A percentile compares a stretch with the other conserved stretches of the same genome.
Evolutionary conservation across 2,888 invertebrate species (phyloP).

Genomic region (Penaeus monodon): DNA sequence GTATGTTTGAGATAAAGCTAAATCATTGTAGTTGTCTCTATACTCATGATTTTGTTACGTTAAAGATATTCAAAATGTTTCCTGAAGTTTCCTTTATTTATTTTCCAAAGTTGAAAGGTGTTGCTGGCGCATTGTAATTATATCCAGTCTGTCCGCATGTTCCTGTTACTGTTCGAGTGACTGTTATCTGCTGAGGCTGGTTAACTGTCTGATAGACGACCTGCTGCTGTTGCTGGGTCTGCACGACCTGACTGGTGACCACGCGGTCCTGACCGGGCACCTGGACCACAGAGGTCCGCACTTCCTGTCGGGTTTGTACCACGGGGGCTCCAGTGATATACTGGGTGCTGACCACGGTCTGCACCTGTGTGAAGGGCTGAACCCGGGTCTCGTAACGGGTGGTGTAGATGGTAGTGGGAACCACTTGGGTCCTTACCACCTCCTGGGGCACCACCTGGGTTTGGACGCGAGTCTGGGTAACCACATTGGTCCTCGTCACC

Average conservation of each 20-base stretch:
- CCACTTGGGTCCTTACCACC: constrained; percentile 6
- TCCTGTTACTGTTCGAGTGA: constrained; percentile 19
- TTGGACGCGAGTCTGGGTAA: constrained; percentile 21
- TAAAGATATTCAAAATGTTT: too few relatives aligned
- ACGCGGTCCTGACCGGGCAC: constrained; percentile 28
- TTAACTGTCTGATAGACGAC: constrained; percentile 22
- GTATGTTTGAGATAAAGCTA: too few relatives aligned
- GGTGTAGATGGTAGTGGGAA: constrained; percentile 9
- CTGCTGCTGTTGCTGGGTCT: constrained; percentile 8
- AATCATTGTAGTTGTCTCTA: too few relatives aligned
- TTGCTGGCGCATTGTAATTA: constrained; percentile 28
- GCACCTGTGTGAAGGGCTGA: constrained; percentile 21
- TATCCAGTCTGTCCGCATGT: constrained; percentile 24
- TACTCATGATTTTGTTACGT: too few relatives aligned
- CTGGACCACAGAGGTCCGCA: constrained; percentile 26
- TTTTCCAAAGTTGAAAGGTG: constrained; percentile 19
- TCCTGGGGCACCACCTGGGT: constrained; percentile 20
- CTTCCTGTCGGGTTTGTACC: constrained; percentile 11
- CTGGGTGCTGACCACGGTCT: constrained; percentile 27
- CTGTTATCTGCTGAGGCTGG: constrained; percentile 12
- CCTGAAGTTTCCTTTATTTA: background rate
- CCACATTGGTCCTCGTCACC: constrained; percentile 22
- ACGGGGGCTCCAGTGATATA: constrained; percentile 9
- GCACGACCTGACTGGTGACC: constrained; percentile 1
- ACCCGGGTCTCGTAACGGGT: constrained; percentile 8